Percentiles rank a stretch among this genome's conserved stretches.
Conservation (phyloP, 2,888 invertebrate genomes). For the Apamea sordens region DNA sequence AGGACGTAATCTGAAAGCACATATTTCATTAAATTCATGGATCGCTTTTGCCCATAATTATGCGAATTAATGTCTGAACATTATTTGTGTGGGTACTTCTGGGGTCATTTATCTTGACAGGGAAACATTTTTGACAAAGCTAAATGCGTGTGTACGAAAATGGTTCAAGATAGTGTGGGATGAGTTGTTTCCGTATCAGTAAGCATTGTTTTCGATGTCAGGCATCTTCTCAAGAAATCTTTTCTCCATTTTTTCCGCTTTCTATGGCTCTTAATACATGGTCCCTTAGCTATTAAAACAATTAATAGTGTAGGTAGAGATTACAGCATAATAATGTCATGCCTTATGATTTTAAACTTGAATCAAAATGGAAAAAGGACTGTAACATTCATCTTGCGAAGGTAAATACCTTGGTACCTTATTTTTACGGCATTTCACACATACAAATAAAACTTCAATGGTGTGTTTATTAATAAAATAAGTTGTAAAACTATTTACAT, state of each 20-base stretch:
- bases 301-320: not conserved
- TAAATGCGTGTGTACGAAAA: slow-evolving; percentile 8
- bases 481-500: slow-evolving; percentile 32
- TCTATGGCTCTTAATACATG: not conserved
- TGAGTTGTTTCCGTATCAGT: slow-evolving; percentile 39
- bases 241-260: not conserved
- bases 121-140: slow-evolving; percentile 33
- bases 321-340: slow-evolving; percentile 12
- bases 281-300: slow-evolving; percentile 11
- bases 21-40: slow-evolving; percentile 16
- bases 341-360: slow-evolving; percentile 29
- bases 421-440: slow-evolving; percentile 34
- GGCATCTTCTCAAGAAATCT: slow-evolving; percentile 15
- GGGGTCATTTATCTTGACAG: slow-evolving; percentile 27
- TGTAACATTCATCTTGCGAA: slow-evolving; percentile 12
- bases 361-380: slow-evolving; percentile 14
- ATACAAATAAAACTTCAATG: slow-evolving; percentile 17
- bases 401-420: slow-evolving; percentile 28
- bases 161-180: slow-evolving; percentile 9
- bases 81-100: slow-evolving; percentile 17
- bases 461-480: slow-evolving; percentile 15
- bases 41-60: not conserved
- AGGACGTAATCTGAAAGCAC: not conserved
- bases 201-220: slow-evolving; percentile 13
- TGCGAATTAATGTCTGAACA: slow-evolving; percentile 3